phyloP scores from a whole-genome alignment of 1,140 invertebrate species.

The Dreissena polymorpha region DNA sequence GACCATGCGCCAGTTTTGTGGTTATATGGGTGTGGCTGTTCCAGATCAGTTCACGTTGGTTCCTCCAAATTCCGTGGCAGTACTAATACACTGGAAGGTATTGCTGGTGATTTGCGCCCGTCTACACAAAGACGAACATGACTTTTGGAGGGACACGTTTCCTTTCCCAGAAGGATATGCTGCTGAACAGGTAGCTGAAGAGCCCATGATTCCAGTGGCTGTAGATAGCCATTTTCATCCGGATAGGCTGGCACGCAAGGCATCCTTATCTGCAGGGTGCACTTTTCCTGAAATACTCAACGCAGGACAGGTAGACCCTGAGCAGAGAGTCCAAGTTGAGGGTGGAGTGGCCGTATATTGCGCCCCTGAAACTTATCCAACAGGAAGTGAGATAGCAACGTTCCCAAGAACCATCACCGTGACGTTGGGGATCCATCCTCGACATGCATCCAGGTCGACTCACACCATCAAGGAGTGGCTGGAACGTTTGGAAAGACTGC shows the following conservation, averaged over 20 bases:
- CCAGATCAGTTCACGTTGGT: background rate
- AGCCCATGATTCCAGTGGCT: background rate
- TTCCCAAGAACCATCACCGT: slow-evolving; percentile 8
- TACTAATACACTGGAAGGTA: slow-evolving; percentile 28
- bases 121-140: background rate
- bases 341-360: background rate
- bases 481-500: background rate
- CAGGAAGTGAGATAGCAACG: background rate
- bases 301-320: background rate
- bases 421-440: slow-evolving; percentile 10
- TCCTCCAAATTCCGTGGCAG: background rate
- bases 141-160: background rate
- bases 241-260: background rate
- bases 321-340: background rate
- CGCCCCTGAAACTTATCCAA: slow-evolving; percentile 11
- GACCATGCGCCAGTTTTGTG: slow-evolving; percentile 2
- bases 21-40: background rate
- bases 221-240: slow-evolving; percentile 29
- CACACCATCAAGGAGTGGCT: background rate
- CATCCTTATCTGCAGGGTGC: background rate
- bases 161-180: background rate
- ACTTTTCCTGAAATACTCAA: background rate
- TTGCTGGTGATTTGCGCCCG: background rate
- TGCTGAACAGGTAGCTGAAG: background rate
- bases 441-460: background rate